These are phyloP conservation scores for Cyphomyrus discorhynchus DNA, from an alignment of 2,113 vertebrate genomes.

Conservation along the genomic window DNA sequence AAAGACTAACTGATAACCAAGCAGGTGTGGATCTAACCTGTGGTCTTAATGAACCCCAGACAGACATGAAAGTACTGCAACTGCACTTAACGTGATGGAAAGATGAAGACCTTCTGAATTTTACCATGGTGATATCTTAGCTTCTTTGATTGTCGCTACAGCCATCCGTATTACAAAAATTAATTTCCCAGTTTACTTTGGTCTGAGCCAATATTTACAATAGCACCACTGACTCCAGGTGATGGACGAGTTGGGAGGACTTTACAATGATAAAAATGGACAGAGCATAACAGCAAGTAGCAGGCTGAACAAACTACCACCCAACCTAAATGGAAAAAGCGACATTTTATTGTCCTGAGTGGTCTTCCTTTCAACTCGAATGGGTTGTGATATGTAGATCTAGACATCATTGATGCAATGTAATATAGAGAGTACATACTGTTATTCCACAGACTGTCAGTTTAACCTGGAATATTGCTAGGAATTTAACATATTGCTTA, in stretches of 20 bases:
- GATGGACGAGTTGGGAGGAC: not conserved
- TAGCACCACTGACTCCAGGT: not conserved
- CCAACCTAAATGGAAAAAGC: not conserved
- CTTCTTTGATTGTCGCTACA: not conserved
- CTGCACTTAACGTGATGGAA: not conserved
- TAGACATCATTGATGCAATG: no score
- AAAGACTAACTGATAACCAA: not conserved
- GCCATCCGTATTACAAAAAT: not conserved
- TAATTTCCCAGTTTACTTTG: not conserved
- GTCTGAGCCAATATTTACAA: not conserved
- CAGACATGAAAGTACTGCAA: not conserved
- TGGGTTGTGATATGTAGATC: no score
- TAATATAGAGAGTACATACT: no score
- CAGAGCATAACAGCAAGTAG: not conserved
- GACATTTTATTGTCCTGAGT: not conserved
- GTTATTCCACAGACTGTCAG: no score
- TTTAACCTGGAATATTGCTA: no score
- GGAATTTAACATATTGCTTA: no score
- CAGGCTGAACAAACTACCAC: not conserved
- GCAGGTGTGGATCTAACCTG: not conserved
- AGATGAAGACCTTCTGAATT: not conserved
- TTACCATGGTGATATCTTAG: not conserved
- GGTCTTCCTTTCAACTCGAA: no score
- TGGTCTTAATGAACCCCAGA: not conserved
- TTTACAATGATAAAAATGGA: not conserved